phyloP scores from a whole-genome alignment of 92 coral and sea anemone genomes.

The Porites cylindrica region DNA sequence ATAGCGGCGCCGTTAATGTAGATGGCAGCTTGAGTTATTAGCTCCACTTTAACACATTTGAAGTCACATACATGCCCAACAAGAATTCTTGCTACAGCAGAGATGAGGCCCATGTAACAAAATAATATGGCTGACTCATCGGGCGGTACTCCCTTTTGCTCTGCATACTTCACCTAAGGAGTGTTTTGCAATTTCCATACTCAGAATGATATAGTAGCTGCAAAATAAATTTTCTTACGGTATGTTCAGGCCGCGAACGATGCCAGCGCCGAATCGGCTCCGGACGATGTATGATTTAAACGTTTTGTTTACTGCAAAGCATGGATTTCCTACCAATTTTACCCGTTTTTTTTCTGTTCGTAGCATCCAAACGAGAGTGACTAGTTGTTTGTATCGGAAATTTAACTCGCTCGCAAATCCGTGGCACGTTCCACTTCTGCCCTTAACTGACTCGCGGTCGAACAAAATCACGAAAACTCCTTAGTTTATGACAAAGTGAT shows the following conservation, averaged over 20 bases:
- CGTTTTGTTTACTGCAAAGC: no score
- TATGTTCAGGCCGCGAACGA: background rate
- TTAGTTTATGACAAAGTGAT: no score
- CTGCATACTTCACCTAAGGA: slow-evolving; percentile 49
- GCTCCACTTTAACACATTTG: background rate
- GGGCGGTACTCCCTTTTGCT: slow-evolving; percentile 40
- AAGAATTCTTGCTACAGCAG: background rate
- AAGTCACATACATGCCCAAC: slow-evolving; percentile 11
- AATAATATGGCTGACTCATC: slow-evolving; percentile 36
- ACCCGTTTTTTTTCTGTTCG: no score
- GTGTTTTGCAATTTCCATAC: background rate
- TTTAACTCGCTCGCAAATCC: no score
- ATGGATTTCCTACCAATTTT: no score
- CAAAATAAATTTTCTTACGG: background rate
- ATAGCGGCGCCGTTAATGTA: slow-evolving; percentile 4
- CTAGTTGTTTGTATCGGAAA: no score
- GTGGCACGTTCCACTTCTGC: no score
- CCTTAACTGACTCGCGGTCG: no score
- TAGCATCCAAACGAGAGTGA: no score
- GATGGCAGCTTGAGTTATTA: slow-evolving; percentile 1
- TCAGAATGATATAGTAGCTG: background rate
- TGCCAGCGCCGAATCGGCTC: no score
- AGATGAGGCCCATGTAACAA: slow-evolving; percentile 4
- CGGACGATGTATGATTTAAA: no score
- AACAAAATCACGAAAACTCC: no score